Percentiles rank a stretch among this genome's conserved stretches.
These are phyloP conservation scores for Nothobranchius kuhntae DNA, from an alignment of 2,113 vertebrate species.

Conservation along the genomic window DNA sequence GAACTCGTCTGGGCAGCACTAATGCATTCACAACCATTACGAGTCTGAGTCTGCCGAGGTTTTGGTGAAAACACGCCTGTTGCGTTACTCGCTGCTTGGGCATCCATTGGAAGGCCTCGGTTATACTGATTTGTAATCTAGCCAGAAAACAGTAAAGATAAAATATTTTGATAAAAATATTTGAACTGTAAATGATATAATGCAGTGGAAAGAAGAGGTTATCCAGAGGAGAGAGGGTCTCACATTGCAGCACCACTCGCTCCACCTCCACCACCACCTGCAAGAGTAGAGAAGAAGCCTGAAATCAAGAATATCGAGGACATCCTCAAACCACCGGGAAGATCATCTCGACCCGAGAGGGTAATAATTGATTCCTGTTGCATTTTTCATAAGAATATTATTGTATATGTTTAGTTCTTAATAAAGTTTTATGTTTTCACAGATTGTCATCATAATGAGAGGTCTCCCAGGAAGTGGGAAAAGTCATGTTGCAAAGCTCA, in stretches of 20 bases:
- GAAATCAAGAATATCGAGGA: slow-evolving; percentile 98
- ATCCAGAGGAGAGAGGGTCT: slow-evolving; percentile 88
- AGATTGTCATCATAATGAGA: slow-evolving; percentile 99
- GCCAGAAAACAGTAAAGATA: not conserved
- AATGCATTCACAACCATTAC: too few species aligned
- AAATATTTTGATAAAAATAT: not conserved
- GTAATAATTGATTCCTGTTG: slow-evolving; percentile 63
- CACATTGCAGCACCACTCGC: slow-evolving; percentile 79
- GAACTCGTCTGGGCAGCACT: too few species aligned
- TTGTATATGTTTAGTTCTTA: not conserved
- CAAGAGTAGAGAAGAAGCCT: slow-evolving; percentile 92
- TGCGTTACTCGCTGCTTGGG: too few species aligned
- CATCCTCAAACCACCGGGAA: slow-evolving; percentile 92
- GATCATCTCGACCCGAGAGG: slow-evolving; percentile 90
- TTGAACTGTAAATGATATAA: slow-evolving; percentile 12
- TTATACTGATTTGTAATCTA: not conserved
- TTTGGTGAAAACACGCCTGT: too few species aligned
- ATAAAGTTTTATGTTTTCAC: slow-evolving; percentile 54
- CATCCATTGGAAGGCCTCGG: too few species aligned
- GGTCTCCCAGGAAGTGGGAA: slow-evolving; percentile 97
- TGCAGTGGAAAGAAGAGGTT: slow-evolving; percentile 88
- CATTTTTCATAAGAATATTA: not conserved
- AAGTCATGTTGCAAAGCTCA: slow-evolving; percentile 98
- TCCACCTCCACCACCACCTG: slow-evolving; percentile 86
- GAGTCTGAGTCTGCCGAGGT: too few species aligned